Percentiles rank a stretch among this genome's conserved stretches.
Conservation (phyloP, 1,140 invertebrate species). For the Papilio dardanus region DNA sequence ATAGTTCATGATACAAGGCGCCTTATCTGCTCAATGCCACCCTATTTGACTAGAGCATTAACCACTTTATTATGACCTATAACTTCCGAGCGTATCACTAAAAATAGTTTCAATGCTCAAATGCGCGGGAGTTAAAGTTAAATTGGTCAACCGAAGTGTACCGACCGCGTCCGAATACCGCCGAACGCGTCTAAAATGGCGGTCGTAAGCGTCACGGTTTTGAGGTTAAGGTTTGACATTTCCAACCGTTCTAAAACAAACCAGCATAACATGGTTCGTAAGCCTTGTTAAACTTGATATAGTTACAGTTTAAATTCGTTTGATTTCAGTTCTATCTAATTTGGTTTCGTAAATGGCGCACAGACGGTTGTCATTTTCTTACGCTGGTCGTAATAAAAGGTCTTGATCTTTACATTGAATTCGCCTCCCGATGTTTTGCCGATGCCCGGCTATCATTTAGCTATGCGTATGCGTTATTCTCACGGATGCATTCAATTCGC, state of each 20-base stretch:
- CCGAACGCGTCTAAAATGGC: slow-evolving; percentile 73
- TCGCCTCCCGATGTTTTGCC: slow-evolving; percentile 53
- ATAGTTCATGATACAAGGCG: slow-evolving; percentile 65
- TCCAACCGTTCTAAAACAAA: slow-evolving; percentile 64
- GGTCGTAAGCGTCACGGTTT: slow-evolving; percentile 73
- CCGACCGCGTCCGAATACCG: slow-evolving; percentile 56
- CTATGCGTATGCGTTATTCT: slow-evolving; percentile 58
- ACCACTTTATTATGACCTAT: slow-evolving; percentile 54
- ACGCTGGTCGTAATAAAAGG: slow-evolving; percentile 63
- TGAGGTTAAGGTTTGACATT: slow-evolving; percentile 82
- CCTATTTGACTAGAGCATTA: slow-evolving; percentile 43
- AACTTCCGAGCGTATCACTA: slow-evolving; percentile 44
- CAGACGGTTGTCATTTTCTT: slow-evolving; percentile 71
- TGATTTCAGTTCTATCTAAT: slow-evolving; percentile 40
- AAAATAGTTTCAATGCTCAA: slow-evolving; percentile 45
- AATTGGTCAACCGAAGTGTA: slow-evolving; percentile 50
- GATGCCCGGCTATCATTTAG: slow-evolving; percentile 54
- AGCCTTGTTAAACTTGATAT: slow-evolving; percentile 29
- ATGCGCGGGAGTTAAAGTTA: slow-evolving; percentile 53
- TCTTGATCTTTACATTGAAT: slow-evolving; percentile 81
- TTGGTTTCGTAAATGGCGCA: slow-evolving; percentile 57
- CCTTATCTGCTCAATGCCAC: slow-evolving; percentile 63
- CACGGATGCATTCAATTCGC: slow-evolving; percentile 55
- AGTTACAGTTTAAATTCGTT: slow-evolving; percentile 52
- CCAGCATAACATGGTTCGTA: slow-evolving; percentile 32